A percentile compares a stretch with the other conserved stretches of the same genome.
These are phyloP conservation scores for Calephelis nemesis DNA, from an alignment of 1,140 invertebrate genomes.

Conservation along the genomic window DNA sequence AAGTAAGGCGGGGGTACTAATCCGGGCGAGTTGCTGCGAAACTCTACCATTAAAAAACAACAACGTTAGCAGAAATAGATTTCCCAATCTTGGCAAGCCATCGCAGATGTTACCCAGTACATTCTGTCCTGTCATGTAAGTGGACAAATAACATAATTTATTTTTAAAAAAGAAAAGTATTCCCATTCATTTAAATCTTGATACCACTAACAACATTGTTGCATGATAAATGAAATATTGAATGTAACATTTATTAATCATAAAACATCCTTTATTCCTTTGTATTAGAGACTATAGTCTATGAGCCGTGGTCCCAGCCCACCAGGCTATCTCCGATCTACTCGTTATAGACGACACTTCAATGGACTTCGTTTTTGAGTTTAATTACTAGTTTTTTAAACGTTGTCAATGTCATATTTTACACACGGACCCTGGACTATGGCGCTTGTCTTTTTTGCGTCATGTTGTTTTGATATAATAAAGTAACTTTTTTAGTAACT, in stretches of 20 bases:
- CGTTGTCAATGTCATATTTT: conserved; percentile 8
- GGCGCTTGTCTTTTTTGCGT: too few species aligned
- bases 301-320: background rate
- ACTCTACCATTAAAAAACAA: too few species aligned
- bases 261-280: conserved; percentile 15
- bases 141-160: conserved; percentile 3
- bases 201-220: conserved; percentile 12
- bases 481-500: too few species aligned
- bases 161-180: background rate
- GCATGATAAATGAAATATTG: conserved; percentile 3
- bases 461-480: too few species aligned
- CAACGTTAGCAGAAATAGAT: too few species aligned
- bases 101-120: too few species aligned
- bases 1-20: too few species aligned
- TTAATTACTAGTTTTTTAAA: conserved; percentile 21
- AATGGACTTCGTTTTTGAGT: conserved; percentile 11
- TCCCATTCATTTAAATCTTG: conserved; percentile 12
- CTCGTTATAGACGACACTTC: conserved; percentile 45
- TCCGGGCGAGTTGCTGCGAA: too few species aligned
- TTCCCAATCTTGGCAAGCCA: too few species aligned
- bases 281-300: conserved; percentile 14
- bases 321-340: conserved; percentile 48
- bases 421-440: background rate
- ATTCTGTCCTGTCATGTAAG: too few species aligned
- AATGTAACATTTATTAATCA: conserved; percentile 9